Evolutionary conservation across 2,888 invertebrate genomes (phyloP).

Genomic region (Corbicula japonica): DNA sequence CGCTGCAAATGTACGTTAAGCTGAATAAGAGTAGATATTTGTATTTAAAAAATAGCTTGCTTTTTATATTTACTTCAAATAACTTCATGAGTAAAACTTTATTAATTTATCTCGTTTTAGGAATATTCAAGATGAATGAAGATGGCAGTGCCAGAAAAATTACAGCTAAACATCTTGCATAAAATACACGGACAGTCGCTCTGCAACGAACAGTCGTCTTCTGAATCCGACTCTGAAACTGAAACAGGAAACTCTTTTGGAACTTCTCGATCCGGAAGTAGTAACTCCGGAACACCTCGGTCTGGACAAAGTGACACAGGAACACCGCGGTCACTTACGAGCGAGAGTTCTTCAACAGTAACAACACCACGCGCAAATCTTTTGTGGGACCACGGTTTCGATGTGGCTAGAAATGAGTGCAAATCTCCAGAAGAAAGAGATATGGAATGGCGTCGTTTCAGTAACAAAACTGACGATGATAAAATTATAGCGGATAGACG

Average conservation of each 20-base stretch:
- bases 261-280: slow-evolving; percentile 21
- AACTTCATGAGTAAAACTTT: too few relatives aligned
- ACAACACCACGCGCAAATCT: slow-evolving; percentile 48
- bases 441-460: slow-evolving; percentile 48
- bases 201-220: slow-evolving; percentile 15
- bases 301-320: slow-evolving; percentile 18
- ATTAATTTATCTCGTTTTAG: too few relatives aligned
- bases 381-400: slow-evolving; percentile 60
- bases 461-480: slow-evolving; percentile 62
- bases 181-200: background rate
- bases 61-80: too few relatives aligned
- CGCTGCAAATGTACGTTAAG: too few relatives aligned
- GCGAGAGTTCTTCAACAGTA: slow-evolving; percentile 31
- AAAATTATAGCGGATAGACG: slow-evolving; percentile 53
- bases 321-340: slow-evolving; percentile 40
- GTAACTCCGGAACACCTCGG: slow-evolving; percentile 10
- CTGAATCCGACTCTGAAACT: slow-evolving; percentile 40
- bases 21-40: too few relatives aligned
- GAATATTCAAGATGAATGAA: too few relatives aligned
- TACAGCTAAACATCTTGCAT: slow-evolving; percentile 16
- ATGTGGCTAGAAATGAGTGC: slow-evolving; percentile 25
- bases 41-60: too few relatives aligned
- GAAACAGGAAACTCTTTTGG: slow-evolving; percentile 15
- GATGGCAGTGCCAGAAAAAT: background rate
- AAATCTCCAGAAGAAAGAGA: slow-evolving; percentile 38